Percentiles rank a stretch among this genome's conserved stretches.
phyloP scores from a whole-genome alignment of 2,888 invertebrate genomes.

The Agrochola lota region DNA sequence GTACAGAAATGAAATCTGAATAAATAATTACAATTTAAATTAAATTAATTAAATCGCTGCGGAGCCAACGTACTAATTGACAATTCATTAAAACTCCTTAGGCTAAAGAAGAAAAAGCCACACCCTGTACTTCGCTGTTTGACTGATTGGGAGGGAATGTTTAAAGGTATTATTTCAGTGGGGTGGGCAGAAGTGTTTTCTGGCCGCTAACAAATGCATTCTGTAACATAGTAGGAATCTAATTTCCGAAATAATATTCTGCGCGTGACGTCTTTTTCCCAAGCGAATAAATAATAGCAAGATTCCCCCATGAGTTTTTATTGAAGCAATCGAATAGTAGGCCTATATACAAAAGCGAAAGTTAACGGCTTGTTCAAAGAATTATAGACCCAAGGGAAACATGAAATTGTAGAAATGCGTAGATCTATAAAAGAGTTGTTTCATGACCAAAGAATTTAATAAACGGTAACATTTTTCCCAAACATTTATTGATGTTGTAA shows the following conservation, averaged over 20 bases:
- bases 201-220: not conserved
- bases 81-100: conserved; percentile 40
- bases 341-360: conserved; percentile 11
- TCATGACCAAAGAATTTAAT: conserved; percentile 27
- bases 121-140: conserved; percentile 17
- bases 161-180: not conserved
- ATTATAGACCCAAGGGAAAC: conserved; percentile 35
- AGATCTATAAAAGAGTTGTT: conserved; percentile 24
- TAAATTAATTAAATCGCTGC: conserved; percentile 37
- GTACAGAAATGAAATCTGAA: conserved; percentile 32
- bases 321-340: conserved; percentile 29
- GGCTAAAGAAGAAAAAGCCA: conserved; percentile 21
- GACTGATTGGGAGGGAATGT: not conserved
- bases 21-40: conserved; percentile 43
- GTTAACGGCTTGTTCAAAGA: conserved; percentile 33
- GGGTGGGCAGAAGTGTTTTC: not conserved
- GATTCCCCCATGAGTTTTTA: conserved; percentile 25
- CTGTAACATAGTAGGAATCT: not conserved
- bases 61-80: conserved; percentile 22
- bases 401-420: conserved; percentile 27
- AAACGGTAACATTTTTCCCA: conserved; percentile 18
- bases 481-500: conserved; percentile 6
- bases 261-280: not conserved
- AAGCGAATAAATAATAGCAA: not conserved
- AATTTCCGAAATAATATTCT: not conserved